Evolutionary conservation across 2,113 vertebrate species (phyloP).

Genomic region (Rhagologus leucostigma): DNA sequence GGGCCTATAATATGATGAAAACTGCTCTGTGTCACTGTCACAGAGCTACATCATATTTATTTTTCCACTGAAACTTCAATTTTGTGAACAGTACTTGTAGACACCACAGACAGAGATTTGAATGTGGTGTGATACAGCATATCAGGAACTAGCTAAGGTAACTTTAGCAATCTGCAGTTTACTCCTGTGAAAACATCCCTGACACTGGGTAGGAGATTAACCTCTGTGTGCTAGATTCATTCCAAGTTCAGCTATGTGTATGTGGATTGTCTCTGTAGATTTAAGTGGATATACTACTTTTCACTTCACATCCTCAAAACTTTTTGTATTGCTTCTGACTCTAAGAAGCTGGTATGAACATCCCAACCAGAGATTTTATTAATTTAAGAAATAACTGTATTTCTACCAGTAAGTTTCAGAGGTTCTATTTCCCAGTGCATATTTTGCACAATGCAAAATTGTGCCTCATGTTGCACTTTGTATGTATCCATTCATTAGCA

Average conservation of each 20-base stretch:
- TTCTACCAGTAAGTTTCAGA: not conserved
- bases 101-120: conserved; percentile 72
- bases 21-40: not conserved
- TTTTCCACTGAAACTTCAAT: conserved; percentile 6
- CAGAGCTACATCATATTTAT: conserved; percentile 21
- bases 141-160: conserved; percentile 75
- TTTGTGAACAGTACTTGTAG: conserved; percentile 63
- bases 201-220: conserved; percentile 54
- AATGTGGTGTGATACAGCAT: conserved; percentile 71
- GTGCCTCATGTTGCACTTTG: not conserved
- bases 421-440: not conserved
- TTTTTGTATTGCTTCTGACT: not conserved
- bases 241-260: conserved; percentile 27
- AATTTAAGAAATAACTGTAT: not conserved
- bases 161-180: conserved; percentile 61
- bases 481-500: not conserved
- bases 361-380: not conserved
- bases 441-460: not conserved
- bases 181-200: conserved; percentile 66
- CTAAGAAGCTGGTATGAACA: not conserved
- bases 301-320: not conserved
- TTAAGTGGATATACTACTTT: not conserved
- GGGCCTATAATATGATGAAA: not conserved
- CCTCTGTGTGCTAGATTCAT: conserved; percentile 20
- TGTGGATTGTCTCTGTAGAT: not conserved